Conservation (phyloP, 2,888 invertebrate genomes). For the Thecocarcelia acutangulata region DNA sequence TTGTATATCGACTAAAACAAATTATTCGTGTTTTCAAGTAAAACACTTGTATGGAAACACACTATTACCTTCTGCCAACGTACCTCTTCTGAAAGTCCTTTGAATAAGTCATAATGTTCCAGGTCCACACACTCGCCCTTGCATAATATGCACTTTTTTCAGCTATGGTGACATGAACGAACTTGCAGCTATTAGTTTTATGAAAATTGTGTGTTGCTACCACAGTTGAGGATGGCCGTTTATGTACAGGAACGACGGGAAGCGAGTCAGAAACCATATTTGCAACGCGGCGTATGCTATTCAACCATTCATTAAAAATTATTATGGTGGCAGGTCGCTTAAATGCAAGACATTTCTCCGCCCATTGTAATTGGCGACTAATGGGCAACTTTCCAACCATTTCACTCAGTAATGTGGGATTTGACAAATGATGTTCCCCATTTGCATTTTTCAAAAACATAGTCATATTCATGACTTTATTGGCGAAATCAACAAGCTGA, state of each 20-base stretch:
- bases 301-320: slow-evolving; percentile 1
- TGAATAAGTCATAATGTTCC: no score
- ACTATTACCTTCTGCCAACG: no score
- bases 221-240: neutral
- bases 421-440: slow-evolving; percentile 2
- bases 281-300: neutral
- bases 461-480: slow-evolving; percentile 55
- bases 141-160: no score
- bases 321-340: neutral
- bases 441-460: neutral
- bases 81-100: no score
- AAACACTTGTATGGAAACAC: no score
- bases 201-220: neutral
- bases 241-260: no score
- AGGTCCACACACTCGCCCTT: no score
- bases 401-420: slow-evolving; percentile 1
- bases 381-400: slow-evolving; percentile 7
- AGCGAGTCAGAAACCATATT: no score
- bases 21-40: no score
- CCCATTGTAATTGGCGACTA: slow-evolving; percentile 10
- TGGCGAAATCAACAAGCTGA: slow-evolving; percentile 45
- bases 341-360: neutral
- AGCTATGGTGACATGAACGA: no score
- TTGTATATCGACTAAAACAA: no score
- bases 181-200: neutral